A percentile compares a stretch with the other conserved stretches of the same genome.
Evolutionary conservation across 2,113 vertebrate species (phyloP).

Genomic region (Cinclus cinclus): DNA sequence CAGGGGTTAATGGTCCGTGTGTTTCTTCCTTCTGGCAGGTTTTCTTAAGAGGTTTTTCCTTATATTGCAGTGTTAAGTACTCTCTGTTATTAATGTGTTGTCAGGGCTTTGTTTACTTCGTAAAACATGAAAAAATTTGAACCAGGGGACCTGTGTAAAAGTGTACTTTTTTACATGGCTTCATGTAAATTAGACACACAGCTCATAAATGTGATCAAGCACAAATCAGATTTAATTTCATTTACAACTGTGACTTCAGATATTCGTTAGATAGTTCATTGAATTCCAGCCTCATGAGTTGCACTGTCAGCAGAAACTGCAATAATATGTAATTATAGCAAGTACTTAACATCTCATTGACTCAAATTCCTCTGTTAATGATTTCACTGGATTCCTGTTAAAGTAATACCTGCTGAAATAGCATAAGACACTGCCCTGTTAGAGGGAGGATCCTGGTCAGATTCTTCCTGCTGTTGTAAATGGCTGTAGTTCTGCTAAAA

Average conservation of each 20-base stretch:
- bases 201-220: not conserved
- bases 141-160: not conserved
- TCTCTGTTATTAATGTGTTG: not conserved
- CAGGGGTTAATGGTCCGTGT: constrained; percentile 9
- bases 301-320: constrained; percentile 54
- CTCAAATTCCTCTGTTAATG: constrained; percentile 67
- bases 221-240: constrained; percentile 26
- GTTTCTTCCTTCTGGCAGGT: not conserved
- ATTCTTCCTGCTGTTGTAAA: not conserved
- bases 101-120: not conserved
- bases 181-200: not conserved
- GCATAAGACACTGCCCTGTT: not conserved
- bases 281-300: constrained; percentile 36
- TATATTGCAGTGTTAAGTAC: not conserved
- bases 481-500: not conserved
- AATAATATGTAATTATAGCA: constrained; percentile 65
- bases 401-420: constrained; percentile 55
- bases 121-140: not conserved
- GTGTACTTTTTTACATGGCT: not conserved
- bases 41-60: constrained; percentile 3
- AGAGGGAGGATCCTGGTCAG: not conserved
- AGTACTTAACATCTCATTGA: constrained; percentile 63
- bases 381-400: constrained; percentile 56
- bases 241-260: constrained; percentile 31
- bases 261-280: constrained; percentile 47